Evolutionary conservation across 2,888 invertebrate species (phyloP), one percentile per base, ranked within the genome.

Genomic region (Cremastobaeus sp.): DNA sequence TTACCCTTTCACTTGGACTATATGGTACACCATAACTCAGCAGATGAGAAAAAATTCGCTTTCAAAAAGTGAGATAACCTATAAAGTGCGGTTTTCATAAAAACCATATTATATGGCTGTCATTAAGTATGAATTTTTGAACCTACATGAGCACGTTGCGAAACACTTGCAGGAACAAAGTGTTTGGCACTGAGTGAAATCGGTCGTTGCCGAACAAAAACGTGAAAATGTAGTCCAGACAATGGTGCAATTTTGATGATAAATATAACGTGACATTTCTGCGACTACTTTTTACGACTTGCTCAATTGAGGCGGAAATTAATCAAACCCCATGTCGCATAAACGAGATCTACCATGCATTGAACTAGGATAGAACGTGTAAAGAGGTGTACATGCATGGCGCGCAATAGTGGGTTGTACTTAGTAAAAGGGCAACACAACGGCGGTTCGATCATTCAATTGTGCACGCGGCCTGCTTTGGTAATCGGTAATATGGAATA

Each of bases 371-470:
- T 50, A 32, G 64, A 71, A 57, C 64, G 30, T 64, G 50, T 71
- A 64, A 71, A 57, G 64, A 71, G 55, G 64, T 64, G 64, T 71
- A 71, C 50, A 71, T 70, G 48, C 65, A 65, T 43, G 39, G 28
- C 45, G 32, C 59, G 52, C 39, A 48, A 59, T 39, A 59, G 37
- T 37, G 54, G 37, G 71, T 52, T 43, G 52, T 30, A 45, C 65
- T 59, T 71, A 57, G 64, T 64, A 64, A 71, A 64, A 71, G n/a
- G 64, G 57, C 71, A 57, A 64, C 64, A 25, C 34, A 57, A 47
- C 35, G 57, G 30, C 35, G 55, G 70, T 64, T 52, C 64, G 39
- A 64, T 71, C 64, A 65, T 52, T 43, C 57, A 35, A 18, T 18
- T 52, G 48, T 65, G 59, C 64, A 47, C 52, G 39, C 45, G 39